Evolutionary conservation across 2,113 vertebrate genomes (phyloP).

Genomic region (Brachyhypopomus occidentalis): DNA sequence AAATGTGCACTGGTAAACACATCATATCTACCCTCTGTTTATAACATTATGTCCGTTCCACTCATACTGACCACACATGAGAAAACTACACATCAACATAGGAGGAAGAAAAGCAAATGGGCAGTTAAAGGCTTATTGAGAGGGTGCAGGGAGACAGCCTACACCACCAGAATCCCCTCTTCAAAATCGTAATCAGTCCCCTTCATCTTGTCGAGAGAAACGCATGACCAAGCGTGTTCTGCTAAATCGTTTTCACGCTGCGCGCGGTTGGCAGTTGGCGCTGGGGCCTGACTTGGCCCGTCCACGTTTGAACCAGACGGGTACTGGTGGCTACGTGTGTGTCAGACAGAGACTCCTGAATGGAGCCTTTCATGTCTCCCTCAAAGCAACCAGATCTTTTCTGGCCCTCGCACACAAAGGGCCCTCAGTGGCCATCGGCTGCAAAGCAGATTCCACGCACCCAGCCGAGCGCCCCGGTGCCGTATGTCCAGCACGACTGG

Average conservation of each 20-base stretch:
- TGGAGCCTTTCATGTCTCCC: slow-evolving; percentile 26
- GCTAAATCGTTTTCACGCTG: neutral
- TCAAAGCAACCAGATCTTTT: slow-evolving; percentile 4
- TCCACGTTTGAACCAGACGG: neutral
- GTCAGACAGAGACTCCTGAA: slow-evolving; percentile 12
- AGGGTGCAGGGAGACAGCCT: neutral
- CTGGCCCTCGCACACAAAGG: slow-evolving; percentile 6
- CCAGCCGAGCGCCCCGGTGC: neutral
- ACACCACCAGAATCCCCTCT: neutral
- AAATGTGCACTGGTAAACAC: slow-evolving; percentile 4
- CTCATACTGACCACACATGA: neutral
- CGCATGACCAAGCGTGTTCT: neutral
- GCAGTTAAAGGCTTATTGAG: neutral
- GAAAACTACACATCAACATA: neutral
- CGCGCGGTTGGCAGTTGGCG: neutral
- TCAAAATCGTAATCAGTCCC: neutral
- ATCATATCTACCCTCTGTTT: neutral
- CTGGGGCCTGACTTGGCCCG: neutral
- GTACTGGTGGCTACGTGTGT: neutral
- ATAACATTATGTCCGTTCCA: neutral
- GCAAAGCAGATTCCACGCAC: neutral
- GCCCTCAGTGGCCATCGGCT: slow-evolving; percentile 11
- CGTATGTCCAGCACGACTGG: slow-evolving; percentile 14
- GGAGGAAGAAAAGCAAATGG: neutral
- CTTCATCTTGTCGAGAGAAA: neutral